A percentile compares a stretch with the other conserved stretches of the same genome.
Evolutionary conservation across 2,113 vertebrate genomes (phyloP).

Genomic region (Malurus alboscapulatus): DNA sequence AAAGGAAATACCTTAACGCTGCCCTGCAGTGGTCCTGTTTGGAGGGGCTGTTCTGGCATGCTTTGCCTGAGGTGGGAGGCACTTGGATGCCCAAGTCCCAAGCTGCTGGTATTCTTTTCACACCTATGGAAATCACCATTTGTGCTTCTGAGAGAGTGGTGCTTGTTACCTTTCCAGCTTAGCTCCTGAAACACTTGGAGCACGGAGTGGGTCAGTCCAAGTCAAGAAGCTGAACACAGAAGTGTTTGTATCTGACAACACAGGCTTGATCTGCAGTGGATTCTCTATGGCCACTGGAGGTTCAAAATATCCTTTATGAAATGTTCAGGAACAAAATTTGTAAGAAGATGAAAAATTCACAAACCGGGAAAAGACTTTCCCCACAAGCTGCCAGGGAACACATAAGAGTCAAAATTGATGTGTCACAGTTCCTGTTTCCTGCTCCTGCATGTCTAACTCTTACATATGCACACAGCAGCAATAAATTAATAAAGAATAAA

Average conservation of each 20-base stretch:
- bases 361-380: neutral
- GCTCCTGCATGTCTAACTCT: neutral
- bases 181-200: neutral
- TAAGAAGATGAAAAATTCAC: neutral
- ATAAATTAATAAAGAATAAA: neutral
- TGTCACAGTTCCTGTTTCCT: neutral
- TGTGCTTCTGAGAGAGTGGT: neutral
- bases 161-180: neutral
- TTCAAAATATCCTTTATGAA: neutral
- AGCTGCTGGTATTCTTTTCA: neutral
- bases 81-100: neutral
- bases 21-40: neutral
- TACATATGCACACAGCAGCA: neutral
- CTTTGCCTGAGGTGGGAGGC: neutral
- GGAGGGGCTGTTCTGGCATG: neutral
- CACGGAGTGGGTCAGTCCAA: neutral
- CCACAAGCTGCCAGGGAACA: neutral
- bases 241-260: neutral
- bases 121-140: accelerated
- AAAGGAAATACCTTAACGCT: neutral
- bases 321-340: neutral
- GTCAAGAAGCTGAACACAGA: neutral
- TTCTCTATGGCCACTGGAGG: neutral
- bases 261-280: neutral
- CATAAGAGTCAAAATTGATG: neutral